Evolutionary conservation across 2,888 invertebrate species (phyloP), one percentile per base, ranked within the genome.

Genomic region (Lydus trimaculatus): DNA sequence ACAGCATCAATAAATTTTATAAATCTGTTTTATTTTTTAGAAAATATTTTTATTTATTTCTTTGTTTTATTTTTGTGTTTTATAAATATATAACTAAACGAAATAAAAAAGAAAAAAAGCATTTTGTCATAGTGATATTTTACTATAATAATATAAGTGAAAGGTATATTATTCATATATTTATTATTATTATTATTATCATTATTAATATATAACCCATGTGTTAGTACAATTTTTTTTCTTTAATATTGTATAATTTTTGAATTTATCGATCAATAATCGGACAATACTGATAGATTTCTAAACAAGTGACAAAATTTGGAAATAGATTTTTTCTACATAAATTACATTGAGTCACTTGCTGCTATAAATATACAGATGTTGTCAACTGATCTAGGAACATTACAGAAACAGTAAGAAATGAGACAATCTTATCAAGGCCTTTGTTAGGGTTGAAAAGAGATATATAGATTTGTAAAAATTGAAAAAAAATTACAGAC

Each of bases 261-360:
- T 20, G 23, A 69, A 64, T 69, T 66, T 61, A 59, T 68, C 68
- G 52, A 64, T 48, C 56, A 43, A 66, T 58, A 75, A 72, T 73
- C 75, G 79, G 81, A 81, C 79, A 81, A 80, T 79, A 79, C 74
- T 75, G 70, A 77, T 79, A 48, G 20, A 78, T 78, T 80, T 80
- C 79, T 79, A 74, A n/a, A 76, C 69, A 71, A 75, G 74, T 78
- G 78, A 78, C 78, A 70, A 71, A 70, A 58, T 58, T 33, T 69
- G 61, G n/a, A 70, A 64, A 69, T 70, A 66, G 63, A 76, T 74
- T 75, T 73, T 77, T 78, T 71, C 28, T 67, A 70, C 61, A 63
- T 64, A 36, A 63, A 68, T 58, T 64, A 39, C 39, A 36, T 63
- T 64, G 31, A n/a, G n/a, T n/a, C n/a, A n/a, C n/a, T n/a, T n/a